Evolutionary conservation across 2,797 vertebrate species (phyloP), one percentile per base, ranked within the genome.

Genomic region (Phrynocephalus forsythii): DNA sequence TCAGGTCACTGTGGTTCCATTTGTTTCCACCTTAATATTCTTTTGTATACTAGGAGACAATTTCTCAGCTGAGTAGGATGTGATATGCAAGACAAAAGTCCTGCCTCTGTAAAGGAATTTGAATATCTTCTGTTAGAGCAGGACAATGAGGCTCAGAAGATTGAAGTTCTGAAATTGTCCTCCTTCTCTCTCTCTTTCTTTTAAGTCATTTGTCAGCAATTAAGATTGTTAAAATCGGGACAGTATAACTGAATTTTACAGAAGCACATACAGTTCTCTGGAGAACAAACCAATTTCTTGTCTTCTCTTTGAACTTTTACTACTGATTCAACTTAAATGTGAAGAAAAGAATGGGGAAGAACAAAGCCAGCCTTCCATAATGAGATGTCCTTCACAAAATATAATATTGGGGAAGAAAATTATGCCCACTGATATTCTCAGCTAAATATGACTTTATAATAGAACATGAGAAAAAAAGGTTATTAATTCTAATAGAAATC

Each of bases 151-250:
- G 69, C 60, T 60, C 78, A 81, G 33, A n/a, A 85, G 56, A 84
- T 18, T 52, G 15, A 63, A 90, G 78, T 93, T 86, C 82, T 75
- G 79, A 91, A 73, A 0, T 22, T 28, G 5, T 75, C 33, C 86
- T 87, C 86, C 79, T 63, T 52, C 66, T 84, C 60, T 63, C 60
- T 63, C 5, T 63, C 13, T 76, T 76, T 63, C 72, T 85, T 86
- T 84, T 90, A 86, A 87, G 83, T 78, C 44, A 88, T 68, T 83
- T 88, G 85, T 91, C 69, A 0, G 84, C 81, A 90, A 90, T 79
- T 89, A 87, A 89, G 69, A 83, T 82, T 87, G 89, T 91, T 79
- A 82, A 86, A 93, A 92, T 87, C 89, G 76, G 84, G 89, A 52
- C 73, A 77, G 79, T 66, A 10, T 75, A 73, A 71, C 50, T 63